These are phyloP conservation scores for Macrotis lagotis DNA, from an alignment of 2,113 vertebrate genomes.

Conservation along the genomic window DNA sequence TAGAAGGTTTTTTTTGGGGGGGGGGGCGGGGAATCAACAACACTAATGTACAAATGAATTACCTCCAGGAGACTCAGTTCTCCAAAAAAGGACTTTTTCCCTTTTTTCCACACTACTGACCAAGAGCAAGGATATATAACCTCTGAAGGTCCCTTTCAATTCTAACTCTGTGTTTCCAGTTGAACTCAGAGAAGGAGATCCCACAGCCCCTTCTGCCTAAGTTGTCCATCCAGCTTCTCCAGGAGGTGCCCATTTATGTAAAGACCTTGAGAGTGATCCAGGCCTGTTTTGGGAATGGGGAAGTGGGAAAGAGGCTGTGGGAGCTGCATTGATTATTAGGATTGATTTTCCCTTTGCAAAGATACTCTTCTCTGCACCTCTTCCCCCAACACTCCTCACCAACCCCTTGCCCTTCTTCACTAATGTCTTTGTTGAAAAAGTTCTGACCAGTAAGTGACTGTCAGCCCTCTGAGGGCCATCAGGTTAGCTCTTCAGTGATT, in stretches of 20 bases:
- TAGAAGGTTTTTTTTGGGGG: conserved; percentile 24
- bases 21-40: conserved; percentile 28
- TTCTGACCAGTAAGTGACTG: background rate
- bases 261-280: background rate
- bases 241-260: background rate
- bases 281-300: background rate
- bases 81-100: conserved; percentile 39
- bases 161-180: background rate
- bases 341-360: conserved; percentile 58
- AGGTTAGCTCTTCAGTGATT: conserved; percentile 15
- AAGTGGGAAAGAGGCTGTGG: conserved; percentile 1
- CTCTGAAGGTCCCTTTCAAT: background rate
- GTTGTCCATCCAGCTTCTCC: background rate
- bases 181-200: background rate
- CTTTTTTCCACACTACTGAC: conserved; percentile 54
- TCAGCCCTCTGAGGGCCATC: background rate
- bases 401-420: background rate
- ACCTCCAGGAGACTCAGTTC: conserved; percentile 57
- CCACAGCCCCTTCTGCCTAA: background rate
- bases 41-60: conserved; percentile 65
- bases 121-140: conserved; percentile 44
- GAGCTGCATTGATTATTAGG: conserved; percentile 41
- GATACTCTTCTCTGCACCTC: conserved; percentile 46
- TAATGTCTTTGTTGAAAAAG: background rate
- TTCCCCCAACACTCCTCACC: conserved; percentile 33